Conservation (phyloP, 2,888 invertebrate species). For the Oscheius myriophilus region DNA sequence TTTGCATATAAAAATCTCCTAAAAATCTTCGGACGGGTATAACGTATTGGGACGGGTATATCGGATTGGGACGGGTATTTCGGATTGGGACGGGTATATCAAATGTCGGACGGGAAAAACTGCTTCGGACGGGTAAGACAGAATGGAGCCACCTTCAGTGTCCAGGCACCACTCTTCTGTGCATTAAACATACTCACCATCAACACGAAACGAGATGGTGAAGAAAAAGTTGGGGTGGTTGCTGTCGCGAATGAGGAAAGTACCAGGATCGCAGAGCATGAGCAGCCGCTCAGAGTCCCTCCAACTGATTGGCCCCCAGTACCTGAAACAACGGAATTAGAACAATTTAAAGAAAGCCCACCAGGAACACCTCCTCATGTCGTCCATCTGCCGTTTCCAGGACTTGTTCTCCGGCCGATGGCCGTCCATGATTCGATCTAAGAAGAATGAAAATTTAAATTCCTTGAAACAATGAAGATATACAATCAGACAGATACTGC, state of each 20-base stretch:
- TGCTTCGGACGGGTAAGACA: no score
- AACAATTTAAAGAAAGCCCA: slow-evolving; percentile 8
- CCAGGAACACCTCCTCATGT: slow-evolving; percentile 28
- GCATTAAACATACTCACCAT: slow-evolving; percentile 30
- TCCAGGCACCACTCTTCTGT: no score
- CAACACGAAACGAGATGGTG: slow-evolving; percentile 39
- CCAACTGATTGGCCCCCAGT: slow-evolving; percentile 83
- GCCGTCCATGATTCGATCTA: background rate
- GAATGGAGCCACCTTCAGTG: no score
- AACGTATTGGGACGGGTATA: no score
- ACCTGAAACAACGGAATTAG: slow-evolving; percentile 77
- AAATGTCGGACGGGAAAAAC: no score
- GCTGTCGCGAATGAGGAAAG: slow-evolving; percentile 62
- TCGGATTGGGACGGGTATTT: no score
- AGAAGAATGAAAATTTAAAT: background rate
- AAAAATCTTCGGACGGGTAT: no score
- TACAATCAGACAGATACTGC: no score
- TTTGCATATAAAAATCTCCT: no score
- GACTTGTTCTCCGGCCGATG: background rate
- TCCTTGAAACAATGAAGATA: no score
- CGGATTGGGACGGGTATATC: no score
- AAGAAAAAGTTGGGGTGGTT: slow-evolving; percentile 46
- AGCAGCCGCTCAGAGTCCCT: slow-evolving; percentile 78
- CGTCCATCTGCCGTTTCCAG: slow-evolving; percentile 23
- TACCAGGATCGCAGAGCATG: slow-evolving; percentile 46